Percentiles rank a stretch among this genome's conserved stretches.
phyloP scores from a whole-genome alignment of 2,113 vertebrate genomes.

The Podarcis raffonei region DNA sequence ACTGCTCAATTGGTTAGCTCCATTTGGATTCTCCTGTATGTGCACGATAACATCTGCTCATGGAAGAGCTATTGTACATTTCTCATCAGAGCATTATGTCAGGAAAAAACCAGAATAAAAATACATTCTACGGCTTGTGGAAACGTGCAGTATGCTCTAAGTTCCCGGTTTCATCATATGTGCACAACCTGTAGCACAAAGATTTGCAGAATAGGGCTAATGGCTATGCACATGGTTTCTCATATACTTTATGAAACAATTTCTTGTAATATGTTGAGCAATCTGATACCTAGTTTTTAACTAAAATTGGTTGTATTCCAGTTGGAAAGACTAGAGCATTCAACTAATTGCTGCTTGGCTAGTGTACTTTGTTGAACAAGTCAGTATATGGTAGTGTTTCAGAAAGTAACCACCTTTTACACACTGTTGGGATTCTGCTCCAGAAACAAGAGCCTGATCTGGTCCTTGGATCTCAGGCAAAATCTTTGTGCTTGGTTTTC shows the following conservation, averaged over 20 bases:
- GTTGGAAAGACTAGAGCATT: neutral
- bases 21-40: neutral
- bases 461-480: neutral
- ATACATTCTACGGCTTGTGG: neutral
- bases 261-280: neutral
- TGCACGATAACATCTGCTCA: neutral
- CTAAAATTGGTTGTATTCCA: neutral
- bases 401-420: neutral
- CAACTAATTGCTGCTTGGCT: neutral
- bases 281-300: neutral
- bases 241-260: neutral
- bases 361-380: neutral
- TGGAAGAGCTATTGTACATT: neutral
- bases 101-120: neutral
- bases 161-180: neutral
- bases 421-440: neutral
- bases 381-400: neutral
- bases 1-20: neutral
- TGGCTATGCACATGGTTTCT: neutral
- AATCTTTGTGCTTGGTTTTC: neutral
- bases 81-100: neutral
- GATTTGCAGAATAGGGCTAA: neutral
- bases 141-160: neutral
- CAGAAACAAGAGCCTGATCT: neutral
- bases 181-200: neutral